A percentile compares a stretch with the other conserved stretches of the same genome.
Conservation (phyloP, 1,140 invertebrate genomes). For the Popillia japonica region DNA sequence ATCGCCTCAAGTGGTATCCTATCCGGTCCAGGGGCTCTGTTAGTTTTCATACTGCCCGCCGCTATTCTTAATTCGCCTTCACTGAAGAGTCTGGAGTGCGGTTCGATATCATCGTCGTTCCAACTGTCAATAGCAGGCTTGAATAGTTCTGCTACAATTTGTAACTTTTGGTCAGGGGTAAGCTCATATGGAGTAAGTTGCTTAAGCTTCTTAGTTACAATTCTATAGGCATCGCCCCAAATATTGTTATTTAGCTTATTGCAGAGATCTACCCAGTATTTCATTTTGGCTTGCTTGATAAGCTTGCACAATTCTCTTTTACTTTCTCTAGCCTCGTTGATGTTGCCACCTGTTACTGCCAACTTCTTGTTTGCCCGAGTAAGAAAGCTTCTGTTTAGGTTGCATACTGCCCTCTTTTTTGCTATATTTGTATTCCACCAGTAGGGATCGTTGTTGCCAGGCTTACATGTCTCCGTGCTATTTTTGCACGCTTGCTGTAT, state of each 20-base stretch:
- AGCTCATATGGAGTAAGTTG: background rate
- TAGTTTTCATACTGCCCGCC: slow-evolving; percentile 43
- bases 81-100: slow-evolving; percentile 40
- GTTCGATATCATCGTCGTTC: background rate
- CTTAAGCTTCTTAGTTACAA: slow-evolving; percentile 22
- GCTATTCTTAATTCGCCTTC: slow-evolving; percentile 50
- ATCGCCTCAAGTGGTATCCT: slow-evolving; percentile 51
- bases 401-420: background rate
- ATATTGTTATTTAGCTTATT: background rate
- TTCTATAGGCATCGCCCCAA: slow-evolving; percentile 24
- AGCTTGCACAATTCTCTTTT: background rate
- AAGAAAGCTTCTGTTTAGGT: background rate
- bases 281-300: background rate
- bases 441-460: background rate
- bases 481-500: background rate
- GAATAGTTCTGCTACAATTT: background rate
- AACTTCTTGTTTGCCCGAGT: background rate
- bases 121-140: background rate
- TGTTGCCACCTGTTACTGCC: background rate
- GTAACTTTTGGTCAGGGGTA: background rate
- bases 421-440: slow-evolving; percentile 19
- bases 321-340: background rate
- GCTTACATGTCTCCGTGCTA: background rate
- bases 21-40: slow-evolving; percentile 56
- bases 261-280: background rate